phyloP scores from a whole-genome alignment of 2,888 invertebrate species.

The Tuberolachnus salignus region DNA sequence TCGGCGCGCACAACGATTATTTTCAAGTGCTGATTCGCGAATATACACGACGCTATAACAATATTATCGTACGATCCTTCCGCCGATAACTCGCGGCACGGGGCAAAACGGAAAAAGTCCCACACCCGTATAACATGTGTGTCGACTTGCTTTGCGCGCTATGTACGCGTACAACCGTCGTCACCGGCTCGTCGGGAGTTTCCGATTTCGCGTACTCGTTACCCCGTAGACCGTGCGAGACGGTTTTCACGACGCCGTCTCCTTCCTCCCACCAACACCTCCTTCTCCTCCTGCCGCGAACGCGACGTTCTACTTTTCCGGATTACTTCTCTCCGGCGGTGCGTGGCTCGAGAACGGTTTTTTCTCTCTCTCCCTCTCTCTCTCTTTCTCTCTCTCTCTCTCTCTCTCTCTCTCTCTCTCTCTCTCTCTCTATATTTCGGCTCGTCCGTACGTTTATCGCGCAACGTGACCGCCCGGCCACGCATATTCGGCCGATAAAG shows the following conservation, averaged over 20 bases:
- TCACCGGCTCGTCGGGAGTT: not conserved
- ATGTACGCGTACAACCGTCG: not conserved
- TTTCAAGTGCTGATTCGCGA: no score
- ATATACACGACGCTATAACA: no score
- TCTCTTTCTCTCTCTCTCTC: not conserved
- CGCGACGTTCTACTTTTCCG: not conserved
- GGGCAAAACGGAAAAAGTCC: not conserved
- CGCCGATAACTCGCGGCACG: not conserved
- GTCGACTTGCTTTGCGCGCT: not conserved
- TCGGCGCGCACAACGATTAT: no score
- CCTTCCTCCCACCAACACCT: not conserved
- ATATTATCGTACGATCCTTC: no score
- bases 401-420: not conserved
- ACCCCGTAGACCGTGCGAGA: not conserved
- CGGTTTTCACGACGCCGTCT: not conserved
- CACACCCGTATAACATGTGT: not conserved
- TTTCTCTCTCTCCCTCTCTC: not conserved
- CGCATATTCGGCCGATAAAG: no score
- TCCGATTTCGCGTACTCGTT: slow-evolving; percentile 8
- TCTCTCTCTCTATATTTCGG: no score
- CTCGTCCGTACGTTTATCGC: no score
- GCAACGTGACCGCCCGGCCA: no score
- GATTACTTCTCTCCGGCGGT: slow-evolving; percentile 1
- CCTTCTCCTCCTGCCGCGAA: not conserved
- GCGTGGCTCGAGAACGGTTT: no score